Conservation (phyloP, 2,888 invertebrate species). For the Drosophila mimetica region DNA sequence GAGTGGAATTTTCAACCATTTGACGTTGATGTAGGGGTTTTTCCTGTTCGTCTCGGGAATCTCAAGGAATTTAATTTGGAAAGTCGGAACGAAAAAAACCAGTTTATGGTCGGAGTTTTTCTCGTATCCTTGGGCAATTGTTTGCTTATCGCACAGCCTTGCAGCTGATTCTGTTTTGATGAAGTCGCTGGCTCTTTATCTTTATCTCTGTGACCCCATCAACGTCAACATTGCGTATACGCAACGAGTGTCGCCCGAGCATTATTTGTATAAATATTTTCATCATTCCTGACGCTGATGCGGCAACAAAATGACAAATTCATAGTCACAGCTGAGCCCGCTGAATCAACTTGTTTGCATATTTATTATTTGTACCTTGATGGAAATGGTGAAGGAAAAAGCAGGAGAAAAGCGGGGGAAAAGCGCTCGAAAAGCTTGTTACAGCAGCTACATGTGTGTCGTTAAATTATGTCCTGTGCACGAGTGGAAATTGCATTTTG, state of each 20-base stretch:
- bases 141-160: slow-evolving; percentile 60
- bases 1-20: slow-evolving; percentile 10
- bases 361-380: slow-evolving; percentile 65
- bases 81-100: slow-evolving; percentile 3
- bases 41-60: slow-evolving; percentile 26
- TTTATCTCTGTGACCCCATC: slow-evolving; percentile 26
- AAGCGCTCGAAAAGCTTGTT: slow-evolving; percentile 2
- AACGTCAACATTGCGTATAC: slow-evolving; percentile 64
- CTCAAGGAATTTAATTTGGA: slow-evolving; percentile 51
- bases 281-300: slow-evolving; percentile 26
- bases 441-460: slow-evolving; percentile 34
- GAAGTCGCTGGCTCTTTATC: slow-evolving; percentile 54
- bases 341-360: slow-evolving; percentile 74
- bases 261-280: slow-evolving; percentile 48
- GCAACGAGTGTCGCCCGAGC: slow-evolving; percentile 43
- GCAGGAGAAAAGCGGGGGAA: not conserved
- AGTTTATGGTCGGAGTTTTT: slow-evolving; percentile 10
- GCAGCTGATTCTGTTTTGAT: slow-evolving; percentile 82
- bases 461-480: slow-evolving; percentile 60
- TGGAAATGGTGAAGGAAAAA: slow-evolving; percentile 16
- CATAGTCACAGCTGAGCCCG: slow-evolving; percentile 59
- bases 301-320: slow-evolving; percentile 68
- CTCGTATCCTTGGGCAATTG: slow-evolving; percentile 37
- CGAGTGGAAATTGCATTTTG: slow-evolving; percentile 74
- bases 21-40: slow-evolving; percentile 18